Evolutionary conservation across 2,113 vertebrate species (phyloP).

Genomic region (Thryonomys swinderianus): DNA sequence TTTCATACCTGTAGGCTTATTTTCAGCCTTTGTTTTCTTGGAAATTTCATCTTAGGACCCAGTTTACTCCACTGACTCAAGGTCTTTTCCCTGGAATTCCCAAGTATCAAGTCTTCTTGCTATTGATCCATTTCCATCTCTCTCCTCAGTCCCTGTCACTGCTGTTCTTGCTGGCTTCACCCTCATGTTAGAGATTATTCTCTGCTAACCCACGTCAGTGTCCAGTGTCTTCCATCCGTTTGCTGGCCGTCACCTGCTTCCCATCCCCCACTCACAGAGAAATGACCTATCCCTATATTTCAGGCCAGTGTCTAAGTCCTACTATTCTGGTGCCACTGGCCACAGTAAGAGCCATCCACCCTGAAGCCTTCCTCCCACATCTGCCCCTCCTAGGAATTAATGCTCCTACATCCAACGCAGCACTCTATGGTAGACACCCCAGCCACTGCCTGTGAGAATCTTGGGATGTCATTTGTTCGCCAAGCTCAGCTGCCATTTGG

Average conservation of each 20-base stretch:
- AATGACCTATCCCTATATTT: not conserved
- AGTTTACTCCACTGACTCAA: not conserved
- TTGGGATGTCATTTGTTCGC: not conserved
- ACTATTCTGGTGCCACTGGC: not conserved
- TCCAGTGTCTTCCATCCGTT: not conserved
- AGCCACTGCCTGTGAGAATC: not conserved
- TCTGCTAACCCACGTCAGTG: not conserved
- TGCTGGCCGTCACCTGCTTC: not conserved
- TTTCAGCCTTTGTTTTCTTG: not conserved
- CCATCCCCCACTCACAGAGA: not conserved
- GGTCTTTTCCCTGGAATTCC: not conserved
- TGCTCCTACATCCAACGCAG: not conserved
- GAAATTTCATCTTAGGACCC: not conserved
- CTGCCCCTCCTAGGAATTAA: not conserved
- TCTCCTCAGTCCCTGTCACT: not conserved
- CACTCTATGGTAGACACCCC: not conserved
- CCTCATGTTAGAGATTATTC: not conserved
- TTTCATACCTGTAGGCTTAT: not conserved
- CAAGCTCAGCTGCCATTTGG: not conserved
- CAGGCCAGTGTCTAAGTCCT: not conserved
- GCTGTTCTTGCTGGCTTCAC: not conserved
- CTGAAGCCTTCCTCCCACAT: not conserved
- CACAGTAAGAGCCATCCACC: not conserved
- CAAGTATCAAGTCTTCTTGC: not conserved
- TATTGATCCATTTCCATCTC: not conserved